Evolutionary conservation across 2,113 vertebrate species (phyloP).

Genomic region (Antechinus stuartii): DNA sequence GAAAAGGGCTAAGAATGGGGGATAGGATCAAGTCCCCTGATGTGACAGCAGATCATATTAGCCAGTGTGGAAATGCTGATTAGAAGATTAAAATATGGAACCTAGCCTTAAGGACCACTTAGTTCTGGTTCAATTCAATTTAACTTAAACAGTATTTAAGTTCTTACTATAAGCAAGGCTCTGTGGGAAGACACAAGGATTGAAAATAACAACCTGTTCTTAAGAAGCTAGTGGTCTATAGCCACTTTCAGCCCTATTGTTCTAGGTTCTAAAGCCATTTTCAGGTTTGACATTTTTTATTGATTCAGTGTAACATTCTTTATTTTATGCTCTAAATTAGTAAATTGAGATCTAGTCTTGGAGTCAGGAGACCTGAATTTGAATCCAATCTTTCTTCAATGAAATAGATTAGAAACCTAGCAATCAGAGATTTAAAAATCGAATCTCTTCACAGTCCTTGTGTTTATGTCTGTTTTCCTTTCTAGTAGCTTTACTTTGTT

Average conservation of each 20-base stretch:
- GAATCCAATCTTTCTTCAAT: background rate
- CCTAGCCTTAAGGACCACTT: background rate
- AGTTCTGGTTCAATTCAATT: background rate
- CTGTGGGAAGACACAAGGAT: background rate
- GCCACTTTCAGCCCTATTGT: too few relatives aligned
- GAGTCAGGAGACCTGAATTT: background rate
- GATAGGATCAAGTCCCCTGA: background rate
- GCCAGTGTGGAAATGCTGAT: background rate
- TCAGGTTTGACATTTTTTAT: background rate
- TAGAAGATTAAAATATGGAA: background rate
- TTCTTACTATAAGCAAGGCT: background rate
- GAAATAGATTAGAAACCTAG: background rate
- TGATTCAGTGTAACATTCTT: background rate
- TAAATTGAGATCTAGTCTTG: background rate
- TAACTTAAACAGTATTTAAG: background rate
- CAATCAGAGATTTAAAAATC: background rate
- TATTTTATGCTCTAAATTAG: background rate
- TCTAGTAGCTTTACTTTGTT: background rate
- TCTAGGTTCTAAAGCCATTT: background rate
- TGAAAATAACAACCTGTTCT: background rate
- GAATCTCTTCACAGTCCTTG: background rate
- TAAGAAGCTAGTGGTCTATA: background rate
- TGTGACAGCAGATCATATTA: background rate
- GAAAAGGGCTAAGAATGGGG: fast-evolving
- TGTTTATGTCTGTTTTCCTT: background rate